Percentiles rank a stretch among this genome's conserved stretches.
phyloP scores from a whole-genome alignment of 1,140 invertebrate species.

The Drosophila simulans region DNA sequence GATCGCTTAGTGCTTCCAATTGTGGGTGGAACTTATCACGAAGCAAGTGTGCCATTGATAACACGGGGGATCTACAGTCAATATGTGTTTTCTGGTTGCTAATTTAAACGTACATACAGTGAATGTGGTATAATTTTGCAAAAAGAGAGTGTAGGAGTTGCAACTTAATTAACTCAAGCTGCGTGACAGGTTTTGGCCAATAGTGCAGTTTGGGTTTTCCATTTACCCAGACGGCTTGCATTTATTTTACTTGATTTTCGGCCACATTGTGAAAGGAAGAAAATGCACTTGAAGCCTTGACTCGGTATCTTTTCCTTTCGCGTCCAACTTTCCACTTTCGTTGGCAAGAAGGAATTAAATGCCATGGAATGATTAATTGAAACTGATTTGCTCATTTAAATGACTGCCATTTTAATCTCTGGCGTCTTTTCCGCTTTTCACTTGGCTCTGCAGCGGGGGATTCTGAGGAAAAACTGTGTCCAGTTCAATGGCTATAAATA shows the following conservation, averaged over 20 bases:
- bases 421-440: constrained; percentile 27
- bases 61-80: constrained; percentile 15
- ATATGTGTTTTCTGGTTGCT: constrained; percentile 4
- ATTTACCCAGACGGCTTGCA: constrained; percentile 4
- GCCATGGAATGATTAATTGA: constrained; percentile 52
- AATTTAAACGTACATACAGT: constrained; percentile 1
- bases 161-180: constrained; percentile 48
- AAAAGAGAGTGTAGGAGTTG: constrained; percentile 18
- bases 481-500: constrained; percentile 37
- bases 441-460: constrained; percentile 19
- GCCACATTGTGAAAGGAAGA: constrained; percentile 65
- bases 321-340: constrained; percentile 55
- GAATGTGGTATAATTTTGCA: constrained; percentile 11
- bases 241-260: background rate
- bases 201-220: constrained; percentile 16
- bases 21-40: constrained; percentile 44
- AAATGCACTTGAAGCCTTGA: constrained; percentile 31
- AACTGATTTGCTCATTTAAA: constrained; percentile 43
- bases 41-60: constrained; percentile 19
- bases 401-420: constrained; percentile 15
- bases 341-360: constrained; percentile 50
- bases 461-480: constrained; percentile 37
- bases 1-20: constrained; percentile 40
- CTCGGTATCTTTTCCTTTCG: constrained; percentile 22
- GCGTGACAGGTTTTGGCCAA: constrained; percentile 17